phyloP scores from a whole-genome alignment of 2,888 invertebrate genomes.

The Diaprepes abbreviatus region DNA sequence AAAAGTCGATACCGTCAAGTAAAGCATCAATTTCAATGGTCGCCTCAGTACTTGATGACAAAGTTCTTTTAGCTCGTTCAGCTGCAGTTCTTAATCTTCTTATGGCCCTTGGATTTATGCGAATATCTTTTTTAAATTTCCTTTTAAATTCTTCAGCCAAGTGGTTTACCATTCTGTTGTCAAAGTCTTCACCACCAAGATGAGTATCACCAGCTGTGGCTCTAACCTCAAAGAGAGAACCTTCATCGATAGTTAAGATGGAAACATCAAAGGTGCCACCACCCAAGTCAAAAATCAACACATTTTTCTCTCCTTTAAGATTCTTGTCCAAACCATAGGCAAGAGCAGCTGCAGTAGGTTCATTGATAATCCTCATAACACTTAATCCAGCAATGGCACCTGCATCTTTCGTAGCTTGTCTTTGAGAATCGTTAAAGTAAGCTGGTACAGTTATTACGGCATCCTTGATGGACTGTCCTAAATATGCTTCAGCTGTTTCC shows the following conservation, averaged over 20 bases:
- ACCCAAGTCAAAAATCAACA: slow-evolving; percentile 78
- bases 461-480: slow-evolving; percentile 75
- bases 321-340: slow-evolving; percentile 58
- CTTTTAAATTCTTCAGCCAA: slow-evolving; percentile 78
- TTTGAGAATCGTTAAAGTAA: slow-evolving; percentile 75
- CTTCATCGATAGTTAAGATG: slow-evolving; percentile 74
- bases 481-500: slow-evolving; percentile 59
- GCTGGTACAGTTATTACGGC: slow-evolving; percentile 58
- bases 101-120: slow-evolving; percentile 73
- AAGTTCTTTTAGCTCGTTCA: slow-evolving; percentile 82
- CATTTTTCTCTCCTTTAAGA: slow-evolving; percentile 60
- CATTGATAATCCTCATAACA: slow-evolving; percentile 86
- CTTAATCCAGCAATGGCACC: slow-evolving; percentile 76
- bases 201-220: slow-evolving; percentile 89
- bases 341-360: slow-evolving; percentile 69
- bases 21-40: slow-evolving; percentile 82
- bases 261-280: slow-evolving; percentile 86
- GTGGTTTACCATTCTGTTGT: slow-evolving; percentile 72
- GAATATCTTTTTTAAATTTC: slow-evolving; percentile 79
- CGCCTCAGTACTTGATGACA: slow-evolving; percentile 84
- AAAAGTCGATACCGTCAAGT: slow-evolving; percentile 81
- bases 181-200: slow-evolving; percentile 81
- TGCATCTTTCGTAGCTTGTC: slow-evolving; percentile 86
- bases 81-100: slow-evolving; percentile 81
- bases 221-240: slow-evolving; percentile 84